phyloP scores from a whole-genome alignment of 2,113 vertebrate species.

The Heloderma charlesbogerti region DNA sequence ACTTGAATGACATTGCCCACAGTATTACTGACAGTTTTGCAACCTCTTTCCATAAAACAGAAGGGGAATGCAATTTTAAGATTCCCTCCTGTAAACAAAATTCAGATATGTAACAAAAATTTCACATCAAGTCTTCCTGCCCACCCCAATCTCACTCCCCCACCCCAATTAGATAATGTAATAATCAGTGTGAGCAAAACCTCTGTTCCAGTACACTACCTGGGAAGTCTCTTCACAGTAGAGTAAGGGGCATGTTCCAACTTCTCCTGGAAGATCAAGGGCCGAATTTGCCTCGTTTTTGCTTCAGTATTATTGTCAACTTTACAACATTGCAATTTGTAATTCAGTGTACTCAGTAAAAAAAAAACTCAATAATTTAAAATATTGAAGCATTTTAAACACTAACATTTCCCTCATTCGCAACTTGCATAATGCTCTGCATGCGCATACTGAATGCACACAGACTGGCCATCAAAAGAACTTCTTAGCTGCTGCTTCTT shows the following conservation, averaged over 20 bases:
- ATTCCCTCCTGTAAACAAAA: neutral
- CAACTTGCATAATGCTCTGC: constrained; percentile 63
- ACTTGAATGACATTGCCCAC: constrained; percentile 5
- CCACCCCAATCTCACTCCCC: neutral
- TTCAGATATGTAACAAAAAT: neutral
- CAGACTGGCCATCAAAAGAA: constrained; percentile 91
- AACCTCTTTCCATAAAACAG: fast-evolving
- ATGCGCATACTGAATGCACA: constrained; percentile 65
- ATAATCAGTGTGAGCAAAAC: neutral
- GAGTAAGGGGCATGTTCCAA: constrained; percentile 14
- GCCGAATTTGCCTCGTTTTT: constrained; percentile 51
- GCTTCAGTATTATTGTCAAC: constrained; percentile 27
- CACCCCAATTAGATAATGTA: neutral
- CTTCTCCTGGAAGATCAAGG: constrained; percentile 45
- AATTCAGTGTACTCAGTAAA: constrained; percentile 63
- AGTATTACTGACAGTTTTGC: neutral
- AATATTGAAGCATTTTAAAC: constrained; percentile 70
- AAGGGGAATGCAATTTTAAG: neutral
- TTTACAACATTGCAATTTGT: constrained; percentile 57
- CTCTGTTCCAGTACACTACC: neutral
- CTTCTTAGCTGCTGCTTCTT: constrained; percentile 99
- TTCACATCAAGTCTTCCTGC: constrained; percentile 14
- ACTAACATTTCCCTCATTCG: constrained; percentile 79
- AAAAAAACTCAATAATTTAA: constrained; percentile 77
- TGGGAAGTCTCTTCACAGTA: neutral